A percentile compares a stretch with the other conserved stretches of the same genome.
phyloP scores from a whole-genome alignment of 2,113 vertebrate species.

The Pomatostomus ruficeps region DNA sequence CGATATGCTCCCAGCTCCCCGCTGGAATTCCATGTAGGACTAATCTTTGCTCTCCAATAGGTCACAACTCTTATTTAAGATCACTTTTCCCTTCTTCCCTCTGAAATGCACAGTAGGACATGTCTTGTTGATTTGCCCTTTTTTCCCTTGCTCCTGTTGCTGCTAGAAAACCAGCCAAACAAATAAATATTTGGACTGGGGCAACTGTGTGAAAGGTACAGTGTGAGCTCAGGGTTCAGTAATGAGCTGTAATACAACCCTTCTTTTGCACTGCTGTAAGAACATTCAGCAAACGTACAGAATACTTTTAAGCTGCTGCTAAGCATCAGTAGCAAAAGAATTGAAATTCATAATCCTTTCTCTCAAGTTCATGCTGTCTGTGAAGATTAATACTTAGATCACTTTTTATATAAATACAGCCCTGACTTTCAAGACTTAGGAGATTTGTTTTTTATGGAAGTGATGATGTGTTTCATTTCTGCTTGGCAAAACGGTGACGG shows the following conservation, averaged over 20 bases:
- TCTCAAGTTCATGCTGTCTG: background rate
- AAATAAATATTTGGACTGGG: background rate
- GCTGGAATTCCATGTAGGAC: background rate
- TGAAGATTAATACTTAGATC: background rate
- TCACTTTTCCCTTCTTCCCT: background rate
- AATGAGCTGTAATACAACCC: background rate
- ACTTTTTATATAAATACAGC: background rate
- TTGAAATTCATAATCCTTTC: background rate
- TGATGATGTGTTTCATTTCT: background rate
- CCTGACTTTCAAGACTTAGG: background rate
- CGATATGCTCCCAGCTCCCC: accelerated
- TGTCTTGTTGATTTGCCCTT: background rate
- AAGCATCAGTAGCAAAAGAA: background rate
- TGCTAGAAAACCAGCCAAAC: background rate
- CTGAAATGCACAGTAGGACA: background rate
- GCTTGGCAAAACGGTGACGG: background rate
- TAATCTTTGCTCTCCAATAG: background rate
- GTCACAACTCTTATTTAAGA: background rate
- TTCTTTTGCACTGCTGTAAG: background rate
- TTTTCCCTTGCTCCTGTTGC: background rate
- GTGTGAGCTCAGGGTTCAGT: background rate
- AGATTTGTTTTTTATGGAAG: background rate
- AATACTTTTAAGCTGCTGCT: background rate
- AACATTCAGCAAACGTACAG: background rate
- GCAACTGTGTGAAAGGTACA: background rate